Percentiles rank a stretch among this genome's conserved stretches.
phyloP scores from a whole-genome alignment of 2,113 vertebrate genomes.

The Agelaius tricolor region DNA sequence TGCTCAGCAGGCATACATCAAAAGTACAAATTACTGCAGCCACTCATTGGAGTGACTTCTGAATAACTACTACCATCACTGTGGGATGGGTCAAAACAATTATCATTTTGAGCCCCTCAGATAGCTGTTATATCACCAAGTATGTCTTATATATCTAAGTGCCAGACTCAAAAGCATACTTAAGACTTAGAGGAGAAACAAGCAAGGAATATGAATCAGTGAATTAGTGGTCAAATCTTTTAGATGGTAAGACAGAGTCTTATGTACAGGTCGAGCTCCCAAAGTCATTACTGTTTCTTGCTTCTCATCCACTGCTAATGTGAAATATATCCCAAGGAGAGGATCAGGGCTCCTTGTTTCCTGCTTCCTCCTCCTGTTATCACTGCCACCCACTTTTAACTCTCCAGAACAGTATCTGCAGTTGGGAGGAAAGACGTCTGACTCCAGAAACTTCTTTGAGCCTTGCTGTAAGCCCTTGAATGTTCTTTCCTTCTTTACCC shows the following conservation, averaged over 20 bases:
- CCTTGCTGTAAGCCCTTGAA: not conserved
- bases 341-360: not conserved
- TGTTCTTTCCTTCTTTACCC: not conserved
- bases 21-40: constrained; percentile 6
- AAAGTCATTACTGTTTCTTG: not conserved
- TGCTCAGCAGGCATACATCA: not conserved
- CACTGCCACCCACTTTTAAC: not conserved
- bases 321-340: not conserved
- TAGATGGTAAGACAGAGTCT: not conserved
- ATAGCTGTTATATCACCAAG: not conserved
- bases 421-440: not conserved
- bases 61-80: not conserved
- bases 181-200: not conserved
- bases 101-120: not conserved
- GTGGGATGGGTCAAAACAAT: not conserved
- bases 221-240: not conserved
- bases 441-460: not conserved
- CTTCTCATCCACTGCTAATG: not conserved
- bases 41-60: not conserved
- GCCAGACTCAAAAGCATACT: not conserved
- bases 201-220: not conserved
- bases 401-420: not conserved
- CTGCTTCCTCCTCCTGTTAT: not conserved
- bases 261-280: not conserved
- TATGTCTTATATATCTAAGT: not conserved